Conservation (phyloP, 2,113 vertebrate species). For the Ceyx melanurus region DNA sequence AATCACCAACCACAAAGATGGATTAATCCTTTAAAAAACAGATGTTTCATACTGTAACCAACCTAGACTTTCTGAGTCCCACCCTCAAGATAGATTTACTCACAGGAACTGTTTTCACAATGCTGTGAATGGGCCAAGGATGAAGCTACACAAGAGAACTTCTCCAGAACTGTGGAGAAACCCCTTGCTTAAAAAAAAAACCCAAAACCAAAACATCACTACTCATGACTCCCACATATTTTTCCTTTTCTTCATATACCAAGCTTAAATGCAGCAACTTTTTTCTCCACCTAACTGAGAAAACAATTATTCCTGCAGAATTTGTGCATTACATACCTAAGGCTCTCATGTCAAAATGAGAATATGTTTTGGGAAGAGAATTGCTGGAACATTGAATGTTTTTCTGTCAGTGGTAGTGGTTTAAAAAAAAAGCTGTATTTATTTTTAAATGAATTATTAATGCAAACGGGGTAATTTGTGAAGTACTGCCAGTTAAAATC, state of each 20-base stretch:
- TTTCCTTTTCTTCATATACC: background rate
- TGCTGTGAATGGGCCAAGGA: background rate
- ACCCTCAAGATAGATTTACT: background rate
- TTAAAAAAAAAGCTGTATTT: background rate
- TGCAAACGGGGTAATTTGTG: conserved; percentile 2
- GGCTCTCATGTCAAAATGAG: background rate
- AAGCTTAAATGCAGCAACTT: background rate
- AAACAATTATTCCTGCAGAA: background rate
- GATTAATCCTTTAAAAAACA: background rate
- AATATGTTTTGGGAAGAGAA: background rate
- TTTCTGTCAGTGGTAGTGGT: background rate
- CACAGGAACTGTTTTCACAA: background rate
- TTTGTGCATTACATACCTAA: background rate
- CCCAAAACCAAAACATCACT: background rate
- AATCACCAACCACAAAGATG: background rate
- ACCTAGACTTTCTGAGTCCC: background rate
- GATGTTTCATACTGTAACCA: background rate
- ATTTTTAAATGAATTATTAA: conserved; percentile 33
- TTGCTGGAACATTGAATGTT: background rate
- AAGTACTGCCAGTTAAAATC: conserved; percentile 5
- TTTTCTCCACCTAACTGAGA: background rate
- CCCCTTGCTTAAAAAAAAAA: background rate
- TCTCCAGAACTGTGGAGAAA: background rate
- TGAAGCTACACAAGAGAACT: background rate
- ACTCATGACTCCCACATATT: background rate